Conservation (phyloP, 2,797 vertebrate species). For the Acropternis orthonyx region DNA sequence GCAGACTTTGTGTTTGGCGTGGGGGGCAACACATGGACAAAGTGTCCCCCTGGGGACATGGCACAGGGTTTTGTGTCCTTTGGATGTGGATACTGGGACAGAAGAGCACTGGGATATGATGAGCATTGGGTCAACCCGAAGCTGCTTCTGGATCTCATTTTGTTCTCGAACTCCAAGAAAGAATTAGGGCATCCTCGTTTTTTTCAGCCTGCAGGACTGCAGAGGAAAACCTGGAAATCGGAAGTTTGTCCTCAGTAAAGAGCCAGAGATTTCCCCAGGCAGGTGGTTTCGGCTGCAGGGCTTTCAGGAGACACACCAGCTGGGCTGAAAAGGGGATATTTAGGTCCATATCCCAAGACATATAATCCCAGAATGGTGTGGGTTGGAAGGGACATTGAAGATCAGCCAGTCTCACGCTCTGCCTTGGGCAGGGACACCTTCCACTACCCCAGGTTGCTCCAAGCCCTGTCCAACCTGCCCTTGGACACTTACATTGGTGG, state of each 20-base stretch:
- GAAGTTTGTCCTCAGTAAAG: not conserved
- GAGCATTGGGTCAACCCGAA: not conserved
- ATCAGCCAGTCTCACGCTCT: rapidly evolving
- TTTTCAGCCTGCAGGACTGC: not conserved
- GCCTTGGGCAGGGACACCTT: not conserved
- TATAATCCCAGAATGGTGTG: not conserved
- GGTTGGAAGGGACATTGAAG: not conserved
- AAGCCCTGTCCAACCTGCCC: rapidly evolving
- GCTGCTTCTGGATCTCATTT: not conserved
- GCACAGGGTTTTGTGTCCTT: not conserved
- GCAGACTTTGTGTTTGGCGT: not conserved
- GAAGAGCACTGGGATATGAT: not conserved
- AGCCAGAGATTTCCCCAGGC: not conserved
- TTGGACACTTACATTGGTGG: not conserved
- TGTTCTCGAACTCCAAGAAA: not conserved
- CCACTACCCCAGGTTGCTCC: rapidly evolving
- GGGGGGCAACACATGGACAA: rapidly evolving
- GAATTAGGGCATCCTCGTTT: not conserved
- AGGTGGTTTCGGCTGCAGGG: not conserved
- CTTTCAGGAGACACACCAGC: not conserved
- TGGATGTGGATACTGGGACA: not conserved
- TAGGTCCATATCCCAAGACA: rapidly evolving
- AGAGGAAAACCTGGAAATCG: not conserved
- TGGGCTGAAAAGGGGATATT: not conserved
- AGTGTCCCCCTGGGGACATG: rapidly evolving